Conservation (phyloP, 35 echinoderm and acorn worm genomes). For the Heliocidaris tuberculata region DNA sequence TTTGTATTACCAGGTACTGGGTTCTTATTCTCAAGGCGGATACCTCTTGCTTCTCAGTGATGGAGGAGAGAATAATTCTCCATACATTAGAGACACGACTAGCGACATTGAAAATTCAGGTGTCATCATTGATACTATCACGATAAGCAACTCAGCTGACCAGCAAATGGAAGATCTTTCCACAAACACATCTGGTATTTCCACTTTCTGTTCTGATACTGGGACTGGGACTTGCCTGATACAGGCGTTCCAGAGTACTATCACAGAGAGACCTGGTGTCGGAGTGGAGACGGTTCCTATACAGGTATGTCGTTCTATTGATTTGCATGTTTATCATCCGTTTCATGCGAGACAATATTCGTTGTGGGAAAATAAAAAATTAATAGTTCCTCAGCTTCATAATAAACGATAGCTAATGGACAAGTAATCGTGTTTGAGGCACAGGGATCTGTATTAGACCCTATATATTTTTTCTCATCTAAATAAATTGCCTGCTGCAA, state of each 20-base stretch:
- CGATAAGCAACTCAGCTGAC: not conserved
- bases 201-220: not conserved
- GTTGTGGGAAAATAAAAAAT: too few relatives aligned
- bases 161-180: not conserved
- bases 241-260: not conserved
- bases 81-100: not conserved
- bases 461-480: too few relatives aligned
- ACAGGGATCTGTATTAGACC: too few relatives aligned
- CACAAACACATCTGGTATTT: not conserved
- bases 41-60: slow-evolving; percentile 12
- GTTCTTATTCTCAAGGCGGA: not conserved
- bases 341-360: too few relatives aligned
- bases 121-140: slow-evolving; percentile 24
- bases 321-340: too few relatives aligned
- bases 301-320: not conserved
- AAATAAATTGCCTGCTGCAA: too few relatives aligned
- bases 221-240: not conserved
- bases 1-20: not conserved
- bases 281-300: not conserved
- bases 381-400: too few relatives aligned
- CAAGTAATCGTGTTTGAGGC: too few relatives aligned
- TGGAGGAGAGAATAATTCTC: not conserved
- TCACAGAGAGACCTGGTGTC: not conserved
- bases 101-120: not conserved
- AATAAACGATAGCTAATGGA: too few relatives aligned